Percentiles rank a stretch among this genome's conserved stretches.
phyloP scores from a whole-genome alignment of 2,113 vertebrate genomes.

The Chaetodon trifascialis region DNA sequence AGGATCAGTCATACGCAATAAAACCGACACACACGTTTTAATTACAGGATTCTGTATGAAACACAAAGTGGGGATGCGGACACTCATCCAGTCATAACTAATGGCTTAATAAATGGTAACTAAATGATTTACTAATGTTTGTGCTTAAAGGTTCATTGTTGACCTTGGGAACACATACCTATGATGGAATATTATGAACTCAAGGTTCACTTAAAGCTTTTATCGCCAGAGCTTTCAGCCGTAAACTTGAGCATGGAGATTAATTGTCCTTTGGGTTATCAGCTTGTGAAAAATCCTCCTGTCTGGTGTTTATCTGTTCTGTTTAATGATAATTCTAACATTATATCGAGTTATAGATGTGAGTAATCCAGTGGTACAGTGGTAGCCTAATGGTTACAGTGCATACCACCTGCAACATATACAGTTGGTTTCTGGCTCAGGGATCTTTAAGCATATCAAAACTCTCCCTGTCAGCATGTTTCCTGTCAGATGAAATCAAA shows the following conservation, averaged over 20 bases:
- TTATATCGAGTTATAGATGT: no score
- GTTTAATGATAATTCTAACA: not conserved
- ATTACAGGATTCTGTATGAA: not conserved
- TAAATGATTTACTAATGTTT: not conserved
- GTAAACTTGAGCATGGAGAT: not conserved
- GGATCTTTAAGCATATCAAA: not conserved
- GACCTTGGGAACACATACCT: not conserved
- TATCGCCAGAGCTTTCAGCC: not conserved
- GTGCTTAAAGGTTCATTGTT: no score
- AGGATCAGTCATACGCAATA: constrained; percentile 1
- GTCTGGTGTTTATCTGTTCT: no score
- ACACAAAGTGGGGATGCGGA: not conserved
- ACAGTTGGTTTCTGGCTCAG: not conserved
- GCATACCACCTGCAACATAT: not conserved
- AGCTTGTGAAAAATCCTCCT: not conserved
- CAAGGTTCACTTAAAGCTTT: not conserved
- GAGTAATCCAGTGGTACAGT: not conserved
- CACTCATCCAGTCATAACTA: not conserved
- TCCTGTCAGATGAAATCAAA: no score
- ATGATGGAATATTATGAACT: not conserved
- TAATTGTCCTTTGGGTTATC: not conserved
- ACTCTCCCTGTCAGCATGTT: not conserved
- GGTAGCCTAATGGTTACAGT: no score
- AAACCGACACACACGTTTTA: not conserved
- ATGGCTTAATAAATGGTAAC: not conserved